Evolutionary conservation across 2,888 invertebrate genomes (phyloP), one percentile per base, ranked within the genome.

Genomic region (Trachelus iudaicus): DNA sequence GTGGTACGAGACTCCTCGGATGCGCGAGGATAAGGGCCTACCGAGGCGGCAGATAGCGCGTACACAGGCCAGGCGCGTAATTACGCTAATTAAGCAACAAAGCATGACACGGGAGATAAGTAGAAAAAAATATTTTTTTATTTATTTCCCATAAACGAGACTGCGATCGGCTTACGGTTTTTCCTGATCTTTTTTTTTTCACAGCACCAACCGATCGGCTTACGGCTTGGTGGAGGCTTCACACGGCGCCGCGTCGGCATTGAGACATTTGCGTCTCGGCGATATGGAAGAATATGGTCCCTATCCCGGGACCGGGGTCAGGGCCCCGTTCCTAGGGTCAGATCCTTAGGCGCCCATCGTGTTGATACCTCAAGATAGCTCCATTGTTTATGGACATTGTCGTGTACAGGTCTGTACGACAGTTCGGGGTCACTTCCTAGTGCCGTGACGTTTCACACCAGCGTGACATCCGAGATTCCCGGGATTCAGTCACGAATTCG

Each of bases 361-460:
- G 87, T 87, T 87, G 88, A 89, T 89, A 88, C 86, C 88, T 83
- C 83, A 84, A 88, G 88, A 89, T 89, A 89, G 89, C 85, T 86
- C 85, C 89, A 89, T 89, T 89, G 89, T 89, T 89, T 88, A 88
- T 88, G 88, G 88, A 87, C 86, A 87, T 82, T 86, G 85, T 86
- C 87, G 87, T 87, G 85, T 81, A 79, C 84, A 80, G 83, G 85
- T 83, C 82, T 82, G 83, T 77, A 75, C 82, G 87, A 89, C 89
- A 86, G 87, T 89, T 89, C 86, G 86, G 87, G 89, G 89, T 89
- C 89, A 89, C 85, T 89, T 89, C 89, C 89, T 88, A 84, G 87
- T 87, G 86, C 85, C 87, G 83, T 85, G 85, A 88, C 86, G 87
- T 86, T 88, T 89, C 87, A 87, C 88, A 85, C 86, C 86, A 83